phyloP scores from a whole-genome alignment of 1,140 invertebrate species.

The Drosophila leontia region DNA sequence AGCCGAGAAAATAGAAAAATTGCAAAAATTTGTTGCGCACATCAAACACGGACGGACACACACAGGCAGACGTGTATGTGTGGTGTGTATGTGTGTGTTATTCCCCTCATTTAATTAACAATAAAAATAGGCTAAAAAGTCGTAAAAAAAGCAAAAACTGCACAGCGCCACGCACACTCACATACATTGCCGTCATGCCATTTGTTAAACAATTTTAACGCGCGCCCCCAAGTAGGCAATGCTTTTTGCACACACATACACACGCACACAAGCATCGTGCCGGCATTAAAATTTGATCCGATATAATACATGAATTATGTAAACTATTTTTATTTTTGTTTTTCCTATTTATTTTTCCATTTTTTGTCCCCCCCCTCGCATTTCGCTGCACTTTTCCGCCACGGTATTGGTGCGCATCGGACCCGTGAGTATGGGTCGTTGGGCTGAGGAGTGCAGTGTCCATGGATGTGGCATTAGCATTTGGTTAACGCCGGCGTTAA shows the following conservation, averaged over 20 bases:
- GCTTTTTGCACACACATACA: slow-evolving; percentile 37
- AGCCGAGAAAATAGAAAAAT: slow-evolving; percentile 74
- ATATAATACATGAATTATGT: slow-evolving; percentile 82
- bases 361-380: slow-evolving; percentile 25
- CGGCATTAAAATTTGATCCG: slow-evolving; percentile 80
- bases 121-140: slow-evolving; percentile 84
- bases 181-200: slow-evolving; percentile 71
- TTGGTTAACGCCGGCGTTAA: slow-evolving; percentile 74
- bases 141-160: slow-evolving; percentile 74
- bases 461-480: slow-evolving; percentile 76
- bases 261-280: slow-evolving; percentile 9
- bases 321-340: slow-evolving; percentile 81
- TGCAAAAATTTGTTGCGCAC: slow-evolving; percentile 56
- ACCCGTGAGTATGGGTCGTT: slow-evolving; percentile 11
- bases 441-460: slow-evolving; percentile 4
- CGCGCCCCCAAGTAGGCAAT: slow-evolving; percentile 77
- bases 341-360: slow-evolving; percentile 67
- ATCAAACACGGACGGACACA: slow-evolving; percentile 31
- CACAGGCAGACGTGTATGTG: neutral
- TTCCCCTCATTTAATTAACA: slow-evolving; percentile 83
- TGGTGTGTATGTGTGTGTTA: slow-evolving; percentile 43
- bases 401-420: slow-evolving; percentile 68
- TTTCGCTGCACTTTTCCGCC: slow-evolving; percentile 40
- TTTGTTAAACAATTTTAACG: slow-evolving; percentile 79
- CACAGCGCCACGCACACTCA: slow-evolving; percentile 51